Percentiles rank a stretch among this genome's conserved stretches.
Conservation (phyloP, 2,797 vertebrate species). For the Geotria australis region DNA sequence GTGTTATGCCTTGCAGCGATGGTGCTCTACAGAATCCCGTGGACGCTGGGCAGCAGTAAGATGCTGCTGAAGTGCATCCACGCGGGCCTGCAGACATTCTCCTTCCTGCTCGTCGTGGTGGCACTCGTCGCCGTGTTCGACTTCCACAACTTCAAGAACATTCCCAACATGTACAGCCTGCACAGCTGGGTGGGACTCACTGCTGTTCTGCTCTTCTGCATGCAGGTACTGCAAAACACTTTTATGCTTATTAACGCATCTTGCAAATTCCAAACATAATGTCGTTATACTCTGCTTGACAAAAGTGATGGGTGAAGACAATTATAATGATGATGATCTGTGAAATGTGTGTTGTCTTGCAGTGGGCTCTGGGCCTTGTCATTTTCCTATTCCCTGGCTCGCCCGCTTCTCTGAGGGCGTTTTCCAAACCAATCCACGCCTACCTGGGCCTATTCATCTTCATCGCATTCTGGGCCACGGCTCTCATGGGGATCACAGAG, state of each 20-base stretch:
- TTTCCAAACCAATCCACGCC: conserved; percentile 42
- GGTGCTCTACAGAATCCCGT: conserved; percentile 68
- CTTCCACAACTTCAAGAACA: conserved; percentile 29
- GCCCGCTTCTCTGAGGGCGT: conserved; percentile 21
- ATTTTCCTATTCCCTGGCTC: conserved; percentile 46
- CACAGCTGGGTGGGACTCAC: conserved; percentile 78
- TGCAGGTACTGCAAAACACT: conserved; percentile 24
- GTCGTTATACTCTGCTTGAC: too few species aligned
- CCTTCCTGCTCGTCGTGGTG: conserved; percentile 29
- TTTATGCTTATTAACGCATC: not conserved
- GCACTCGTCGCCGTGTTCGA: conserved; percentile 58
- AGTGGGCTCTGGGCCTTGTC: conserved; percentile 40
- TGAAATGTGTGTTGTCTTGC: conserved; percentile 6
- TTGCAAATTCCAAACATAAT: too few species aligned
- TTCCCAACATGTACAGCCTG: conserved; percentile 87
- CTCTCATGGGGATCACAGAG: conserved; percentile 69
- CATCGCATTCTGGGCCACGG: conserved; percentile 27
- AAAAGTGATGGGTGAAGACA: too few species aligned
- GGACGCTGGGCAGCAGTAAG: conserved; percentile 78
- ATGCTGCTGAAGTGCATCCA: conserved; percentile 61
- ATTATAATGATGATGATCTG: too few species aligned
- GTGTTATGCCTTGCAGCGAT: conserved; percentile 21
- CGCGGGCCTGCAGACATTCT: conserved; percentile 27
- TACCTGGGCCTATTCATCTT: conserved; percentile 52
- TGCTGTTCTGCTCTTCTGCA: conserved; percentile 25